phyloP scores from a whole-genome alignment of 1,140 invertebrate species.

The Drosophila sechellia region DNA sequence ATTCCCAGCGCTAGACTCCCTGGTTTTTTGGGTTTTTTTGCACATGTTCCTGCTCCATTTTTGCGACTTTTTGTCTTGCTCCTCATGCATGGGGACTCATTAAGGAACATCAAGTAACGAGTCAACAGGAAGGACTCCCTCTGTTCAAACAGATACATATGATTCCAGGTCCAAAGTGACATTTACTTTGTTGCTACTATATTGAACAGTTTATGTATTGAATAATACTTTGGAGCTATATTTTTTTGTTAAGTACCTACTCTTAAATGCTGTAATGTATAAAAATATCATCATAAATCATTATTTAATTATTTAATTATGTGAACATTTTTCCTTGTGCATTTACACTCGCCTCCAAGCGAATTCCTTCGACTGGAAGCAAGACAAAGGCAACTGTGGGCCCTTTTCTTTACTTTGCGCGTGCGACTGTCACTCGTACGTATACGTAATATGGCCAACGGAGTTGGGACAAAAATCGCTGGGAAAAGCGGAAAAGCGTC shows the following conservation, averaged over 20 bases:
- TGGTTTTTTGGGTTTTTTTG: constrained; percentile 18
- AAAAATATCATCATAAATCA: no score
- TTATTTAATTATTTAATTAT: no score
- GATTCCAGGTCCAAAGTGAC: not conserved
- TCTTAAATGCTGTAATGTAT: no score
- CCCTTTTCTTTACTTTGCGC: constrained; percentile 1
- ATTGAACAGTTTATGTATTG: no score
- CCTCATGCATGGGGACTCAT: constrained; percentile 53
- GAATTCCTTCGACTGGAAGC: constrained; percentile 25
- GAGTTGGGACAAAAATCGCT: constrained; percentile 46
- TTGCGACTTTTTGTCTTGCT: constrained; percentile 3
- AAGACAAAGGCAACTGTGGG: constrained; percentile 16
- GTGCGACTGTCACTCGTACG: constrained; percentile 35
- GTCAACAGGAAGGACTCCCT: constrained; percentile 27
- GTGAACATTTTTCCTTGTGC: not conserved
- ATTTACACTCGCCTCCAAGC: not conserved
- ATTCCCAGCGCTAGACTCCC: constrained; percentile 38
- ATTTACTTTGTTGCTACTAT: no score
- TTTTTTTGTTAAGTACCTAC: no score
- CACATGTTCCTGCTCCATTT: constrained; percentile 12
- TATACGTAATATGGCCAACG: constrained; percentile 59
- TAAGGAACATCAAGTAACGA: constrained; percentile 34
- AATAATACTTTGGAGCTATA: no score
- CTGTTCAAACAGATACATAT: not conserved
- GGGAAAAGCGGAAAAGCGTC: not conserved